Evolutionary conservation across 2,888 invertebrate species (phyloP).

Genomic region (Tromatobia lineatoria): DNA sequence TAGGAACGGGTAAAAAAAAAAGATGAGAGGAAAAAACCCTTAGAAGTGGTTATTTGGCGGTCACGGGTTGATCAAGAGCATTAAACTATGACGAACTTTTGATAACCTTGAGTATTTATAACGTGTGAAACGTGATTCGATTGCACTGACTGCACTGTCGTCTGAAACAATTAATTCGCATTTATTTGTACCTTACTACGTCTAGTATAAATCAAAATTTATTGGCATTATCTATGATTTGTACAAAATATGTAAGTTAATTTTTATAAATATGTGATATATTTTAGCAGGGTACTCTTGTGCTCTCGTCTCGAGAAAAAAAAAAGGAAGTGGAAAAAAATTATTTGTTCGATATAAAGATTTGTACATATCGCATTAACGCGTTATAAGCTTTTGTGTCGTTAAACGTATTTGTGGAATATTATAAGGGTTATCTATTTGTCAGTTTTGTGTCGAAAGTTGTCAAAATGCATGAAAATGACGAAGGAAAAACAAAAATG

Average conservation of each 20-base stretch:
- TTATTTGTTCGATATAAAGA: conserved; percentile 52
- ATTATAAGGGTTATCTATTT: not conserved
- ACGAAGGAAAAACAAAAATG: not conserved
- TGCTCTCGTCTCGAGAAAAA: conserved; percentile 47
- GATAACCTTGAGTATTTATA: conserved; percentile 46
- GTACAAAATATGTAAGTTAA: conserved; percentile 66
- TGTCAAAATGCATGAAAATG: not conserved
- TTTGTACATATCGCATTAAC: conserved; percentile 63
- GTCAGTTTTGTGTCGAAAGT: not conserved
- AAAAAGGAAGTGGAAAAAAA: conserved; percentile 6
- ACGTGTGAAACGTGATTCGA: conserved; percentile 16
- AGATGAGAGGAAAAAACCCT: conserved; percentile 19
- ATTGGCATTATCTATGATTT: conserved; percentile 65
- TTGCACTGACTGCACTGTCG: conserved; percentile 14
- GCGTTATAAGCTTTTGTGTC: conserved; percentile 28
- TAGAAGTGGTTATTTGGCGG: conserved; percentile 42
- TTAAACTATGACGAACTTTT: conserved; percentile 54
- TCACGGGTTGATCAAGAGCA: conserved; percentile 42
- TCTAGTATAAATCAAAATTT: conserved; percentile 61
- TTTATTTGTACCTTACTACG: conserved; percentile 23
- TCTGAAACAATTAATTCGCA: not conserved
- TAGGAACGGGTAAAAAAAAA: conserved; percentile 33
- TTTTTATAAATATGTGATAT: conserved; percentile 66
- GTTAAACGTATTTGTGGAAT: conserved; percentile 31
- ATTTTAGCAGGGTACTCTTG: conserved; percentile 62